phyloP scores from a whole-genome alignment of 2,888 invertebrate genomes.

The Drosophila algonquin region DNA sequence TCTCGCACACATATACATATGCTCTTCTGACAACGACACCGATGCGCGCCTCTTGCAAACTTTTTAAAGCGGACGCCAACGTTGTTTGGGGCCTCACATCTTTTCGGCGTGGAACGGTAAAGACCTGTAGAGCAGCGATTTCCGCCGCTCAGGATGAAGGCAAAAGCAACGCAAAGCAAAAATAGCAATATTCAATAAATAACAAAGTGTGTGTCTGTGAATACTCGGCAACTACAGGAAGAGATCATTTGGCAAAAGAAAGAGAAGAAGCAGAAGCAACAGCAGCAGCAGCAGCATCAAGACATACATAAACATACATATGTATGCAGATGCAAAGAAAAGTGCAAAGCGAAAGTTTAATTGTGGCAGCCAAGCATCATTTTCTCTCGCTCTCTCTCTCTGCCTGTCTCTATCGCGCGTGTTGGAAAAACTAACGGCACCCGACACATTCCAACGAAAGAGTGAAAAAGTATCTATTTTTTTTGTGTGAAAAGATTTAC shows the following conservation, averaged over 20 bases:
- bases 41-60: constrained; percentile 49
- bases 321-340: constrained; percentile 57
- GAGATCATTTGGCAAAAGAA: constrained; percentile 64
- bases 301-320: constrained; percentile 13
- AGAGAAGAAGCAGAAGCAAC: constrained; percentile 15
- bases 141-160: constrained; percentile 30
- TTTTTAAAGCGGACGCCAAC: constrained; percentile 54
- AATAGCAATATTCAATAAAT: constrained; percentile 65
- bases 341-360: constrained; percentile 73
- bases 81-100: constrained; percentile 37
- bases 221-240: constrained; percentile 58
- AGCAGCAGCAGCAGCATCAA: constrained; percentile 13
- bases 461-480: constrained; percentile 32
- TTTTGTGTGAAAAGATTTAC: constrained; percentile 54
- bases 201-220: constrained; percentile 31
- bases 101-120: constrained; percentile 45
- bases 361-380: constrained; percentile 48
- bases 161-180: constrained; percentile 57
- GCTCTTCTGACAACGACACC: constrained; percentile 3
- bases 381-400: constrained; percentile 22
- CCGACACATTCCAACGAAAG: constrained; percentile 38
- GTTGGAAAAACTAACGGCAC: not conserved
- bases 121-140: constrained; percentile 34
- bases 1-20: constrained; percentile 7
- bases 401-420: constrained; percentile 2